Evolutionary conservation across 2,888 invertebrate species (phyloP).

Genomic region (Tigriopus californicus): DNA sequence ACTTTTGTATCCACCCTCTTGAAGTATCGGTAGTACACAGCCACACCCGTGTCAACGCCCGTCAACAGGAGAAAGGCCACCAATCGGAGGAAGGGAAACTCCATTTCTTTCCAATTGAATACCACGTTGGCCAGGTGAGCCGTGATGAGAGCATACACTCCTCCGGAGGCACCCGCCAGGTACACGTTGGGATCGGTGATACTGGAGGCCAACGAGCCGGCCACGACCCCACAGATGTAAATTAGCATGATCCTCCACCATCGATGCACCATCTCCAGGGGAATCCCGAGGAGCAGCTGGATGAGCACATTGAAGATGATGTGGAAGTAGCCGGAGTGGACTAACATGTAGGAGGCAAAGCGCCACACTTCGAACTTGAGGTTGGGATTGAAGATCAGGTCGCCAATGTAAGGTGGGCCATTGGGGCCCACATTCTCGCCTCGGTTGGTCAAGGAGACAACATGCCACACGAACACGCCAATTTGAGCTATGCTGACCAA

Average conservation of each 20-base stretch:
- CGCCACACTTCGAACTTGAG: conserved; percentile 76
- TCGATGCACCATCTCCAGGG: conserved; percentile 86
- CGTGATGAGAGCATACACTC: conserved; percentile 79
- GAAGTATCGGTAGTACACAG: conserved; percentile 69
- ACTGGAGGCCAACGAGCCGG: conserved; percentile 49
- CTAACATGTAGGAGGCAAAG: conserved; percentile 84
- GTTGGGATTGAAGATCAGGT: conserved; percentile 72
- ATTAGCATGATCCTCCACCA: conserved; percentile 78
- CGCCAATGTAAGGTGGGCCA: conserved; percentile 54
- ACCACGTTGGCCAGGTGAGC: conserved; percentile 48
- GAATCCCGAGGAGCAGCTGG: conserved; percentile 78
- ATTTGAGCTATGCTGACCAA: conserved; percentile 69
- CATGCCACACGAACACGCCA: conserved; percentile 35
- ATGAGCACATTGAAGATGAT: conserved; percentile 73
- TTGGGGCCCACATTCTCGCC: conserved; percentile 22
- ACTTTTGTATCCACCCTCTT: conserved; percentile 48
- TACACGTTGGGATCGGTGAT: conserved; percentile 56
- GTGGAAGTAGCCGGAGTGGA: conserved; percentile 82
- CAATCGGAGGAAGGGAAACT: conserved; percentile 67
- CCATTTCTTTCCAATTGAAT: conserved; percentile 95
- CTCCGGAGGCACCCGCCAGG: conserved; percentile 74
- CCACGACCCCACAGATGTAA: conserved; percentile 62
- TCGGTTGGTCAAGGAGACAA: conserved; percentile 27
- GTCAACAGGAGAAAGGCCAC: conserved; percentile 61
- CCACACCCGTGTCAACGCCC: conserved; percentile 65